Base-by-base conservation (phyloP, 2,113 vertebrate genomes). In the Plotosus lineatus region DNA sequence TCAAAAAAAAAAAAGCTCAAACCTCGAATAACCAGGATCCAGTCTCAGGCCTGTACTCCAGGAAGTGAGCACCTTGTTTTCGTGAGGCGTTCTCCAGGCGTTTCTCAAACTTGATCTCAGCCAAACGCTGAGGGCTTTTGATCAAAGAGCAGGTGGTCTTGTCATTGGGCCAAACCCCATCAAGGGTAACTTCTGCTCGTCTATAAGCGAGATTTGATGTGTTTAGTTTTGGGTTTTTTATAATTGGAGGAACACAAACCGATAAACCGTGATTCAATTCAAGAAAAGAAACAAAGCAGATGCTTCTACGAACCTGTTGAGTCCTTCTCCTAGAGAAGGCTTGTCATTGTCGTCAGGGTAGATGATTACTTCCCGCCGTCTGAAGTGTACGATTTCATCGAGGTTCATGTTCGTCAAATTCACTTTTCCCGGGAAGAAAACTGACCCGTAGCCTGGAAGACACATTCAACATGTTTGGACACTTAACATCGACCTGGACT, bases 21-120 rank as follows among this genome's bases (percentile, higher is more conserved):
- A 96, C 98, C 96, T 97, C 96, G 61, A 99, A 99, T 0, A 99
- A 95, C 98, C 98, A 99, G 68, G 98, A 99, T 0, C 98, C 98
- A 0, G 95, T 99, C 90, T 99, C 97, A 0, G 96, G 94, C 1
- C 97, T 89, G 85, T 99, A 99, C 53, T 99, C 98, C 86, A 97
- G 94, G 92, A 99, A 99, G 0, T 94, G 95, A 0, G 98, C 97
- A 0, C 97, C 98, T 84, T 99, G 98, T 71, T 90, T 93, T 2
- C 95, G 94, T 0, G 95, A 98, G 0, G 94, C 96, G 0, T 94
- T 92, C 90, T 99, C 98, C 86, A 99, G 91, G 0, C 96, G 90
- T 0, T 93, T 95, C 77, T 98, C 96, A 0, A 97, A 99, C 83
- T 96, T 96, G 93, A 99, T 97, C 77, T 97, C 96, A 0, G 83